Conservation (phyloP, 2,888 invertebrate genomes). For the Polydrusus pterygomalis region DNA sequence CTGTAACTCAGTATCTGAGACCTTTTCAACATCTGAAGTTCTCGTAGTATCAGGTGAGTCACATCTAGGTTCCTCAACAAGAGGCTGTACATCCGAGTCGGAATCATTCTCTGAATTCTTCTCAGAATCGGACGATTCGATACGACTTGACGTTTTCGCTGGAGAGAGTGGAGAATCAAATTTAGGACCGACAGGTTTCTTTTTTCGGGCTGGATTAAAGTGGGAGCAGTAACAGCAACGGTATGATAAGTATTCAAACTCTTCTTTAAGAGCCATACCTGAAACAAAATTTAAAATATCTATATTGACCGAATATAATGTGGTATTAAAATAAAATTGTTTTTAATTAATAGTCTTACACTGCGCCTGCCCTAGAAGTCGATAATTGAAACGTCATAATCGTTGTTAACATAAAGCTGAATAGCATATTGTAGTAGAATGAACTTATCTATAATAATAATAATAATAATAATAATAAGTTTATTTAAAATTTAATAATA, state of each 20-base stretch:
- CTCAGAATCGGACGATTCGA: slow-evolving; percentile 67
- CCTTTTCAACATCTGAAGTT: slow-evolving; percentile 59
- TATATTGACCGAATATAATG: no score
- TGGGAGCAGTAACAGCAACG: slow-evolving; percentile 93
- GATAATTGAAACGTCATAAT: no score
- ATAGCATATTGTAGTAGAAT: no score
- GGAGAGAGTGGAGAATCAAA: slow-evolving; percentile 64
- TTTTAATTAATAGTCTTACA: no score
- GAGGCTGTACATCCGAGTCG: slow-evolving; percentile 54
- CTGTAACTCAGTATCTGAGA: slow-evolving; percentile 57
- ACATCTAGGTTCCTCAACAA: slow-evolving; percentile 48
- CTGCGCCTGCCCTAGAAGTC: no score
- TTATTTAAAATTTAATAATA: no score
- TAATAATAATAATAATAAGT: no score
- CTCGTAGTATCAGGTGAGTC: slow-evolving; percentile 60
- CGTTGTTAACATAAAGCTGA: no score
- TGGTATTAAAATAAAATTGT: no score
- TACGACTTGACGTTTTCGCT: slow-evolving; percentile 22
- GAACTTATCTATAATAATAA: no score
- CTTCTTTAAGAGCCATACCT: slow-evolving; percentile 84
- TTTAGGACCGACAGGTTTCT: slow-evolving; percentile 86
- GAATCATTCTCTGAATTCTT: slow-evolving; percentile 62
- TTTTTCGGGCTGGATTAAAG: slow-evolving; percentile 92
- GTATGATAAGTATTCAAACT: slow-evolving; percentile 86
- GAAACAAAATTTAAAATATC: slow-evolving; percentile 41